These are phyloP conservation scores for Danio jaintianensis DNA, from an alignment of 2,797 vertebrate genomes.

Conservation along the genomic window DNA sequence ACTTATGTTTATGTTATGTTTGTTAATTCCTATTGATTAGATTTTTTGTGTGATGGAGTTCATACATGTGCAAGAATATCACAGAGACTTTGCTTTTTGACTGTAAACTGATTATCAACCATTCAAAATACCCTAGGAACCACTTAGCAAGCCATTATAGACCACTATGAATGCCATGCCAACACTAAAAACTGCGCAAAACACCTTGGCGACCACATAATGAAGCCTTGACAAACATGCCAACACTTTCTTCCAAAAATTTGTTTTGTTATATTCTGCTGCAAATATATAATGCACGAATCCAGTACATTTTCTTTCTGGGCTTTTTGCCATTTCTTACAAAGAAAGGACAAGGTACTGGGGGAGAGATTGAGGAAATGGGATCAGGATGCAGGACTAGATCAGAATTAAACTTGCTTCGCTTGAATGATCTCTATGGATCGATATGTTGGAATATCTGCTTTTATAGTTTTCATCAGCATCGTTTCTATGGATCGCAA, in stretches of 20 bases:
- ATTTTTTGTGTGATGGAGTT: neutral
- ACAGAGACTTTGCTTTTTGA: neutral
- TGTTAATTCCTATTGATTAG: no score
- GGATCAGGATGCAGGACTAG: neutral
- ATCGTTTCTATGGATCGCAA: no score
- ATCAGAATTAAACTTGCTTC: slow-evolving; percentile 1
- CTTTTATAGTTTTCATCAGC: neutral
- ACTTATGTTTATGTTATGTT: no score
- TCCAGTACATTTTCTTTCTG: slow-evolving; percentile 26
- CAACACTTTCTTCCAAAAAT: neutral
- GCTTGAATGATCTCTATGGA: neutral
- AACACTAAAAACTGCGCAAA: neutral
- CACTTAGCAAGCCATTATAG: neutral
- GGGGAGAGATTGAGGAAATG: neutral
- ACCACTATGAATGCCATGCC: neutral
- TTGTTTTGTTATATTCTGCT: slow-evolving; percentile 19
- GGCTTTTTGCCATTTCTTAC: slow-evolving; percentile 27
- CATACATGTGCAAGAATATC: neutral
- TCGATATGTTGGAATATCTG: neutral
- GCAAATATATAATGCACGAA: slow-evolving; percentile 33
- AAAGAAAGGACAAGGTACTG: slow-evolving; percentile 12
- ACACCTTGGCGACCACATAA: neutral
- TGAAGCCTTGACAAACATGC: slow-evolving; percentile 5
- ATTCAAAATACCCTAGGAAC: neutral
- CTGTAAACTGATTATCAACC: neutral